Conservation (phyloP, 2,113 vertebrate genomes). For the Antennarius striatus region DNA sequence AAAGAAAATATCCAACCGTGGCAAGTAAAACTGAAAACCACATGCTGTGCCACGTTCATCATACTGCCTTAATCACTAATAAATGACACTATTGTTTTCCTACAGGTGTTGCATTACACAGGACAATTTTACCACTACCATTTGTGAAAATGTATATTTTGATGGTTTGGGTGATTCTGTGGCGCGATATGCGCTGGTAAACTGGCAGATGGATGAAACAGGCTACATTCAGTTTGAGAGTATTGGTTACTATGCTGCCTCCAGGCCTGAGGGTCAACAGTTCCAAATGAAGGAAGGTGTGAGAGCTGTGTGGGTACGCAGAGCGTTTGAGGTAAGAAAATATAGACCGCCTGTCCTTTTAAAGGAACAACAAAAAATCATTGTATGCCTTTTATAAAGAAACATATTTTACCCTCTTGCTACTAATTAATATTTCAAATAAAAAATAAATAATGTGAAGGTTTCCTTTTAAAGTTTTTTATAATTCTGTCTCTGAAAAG, state of each 20-base stretch:
- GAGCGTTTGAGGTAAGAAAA: conserved; percentile 58
- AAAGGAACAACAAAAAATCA: too few species aligned
- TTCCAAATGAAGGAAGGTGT: conserved; percentile 72
- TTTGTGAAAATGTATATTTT: conserved; percentile 76
- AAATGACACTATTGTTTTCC: neutral
- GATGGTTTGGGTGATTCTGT: conserved; percentile 77
- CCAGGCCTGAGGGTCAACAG: conserved; percentile 68
- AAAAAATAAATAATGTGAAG: too few species aligned
- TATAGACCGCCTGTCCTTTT: too few species aligned
- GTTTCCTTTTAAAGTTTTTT: neutral
- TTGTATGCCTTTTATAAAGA: too few species aligned
- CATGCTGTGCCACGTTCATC: neutral
- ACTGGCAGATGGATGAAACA: conserved; percentile 76
- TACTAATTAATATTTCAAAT: too few species aligned
- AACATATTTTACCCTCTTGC: too few species aligned
- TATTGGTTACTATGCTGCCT: conserved; percentile 78
- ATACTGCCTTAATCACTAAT: too few species aligned
- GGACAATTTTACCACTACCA: conserved; percentile 78
- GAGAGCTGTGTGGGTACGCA: conserved; percentile 74
- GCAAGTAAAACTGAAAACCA: conserved; percentile 65
- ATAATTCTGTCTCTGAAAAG: conserved; percentile 11
- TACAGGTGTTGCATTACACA: conserved; percentile 78
- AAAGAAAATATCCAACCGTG: conserved; percentile 70
- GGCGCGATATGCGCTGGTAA: conserved; percentile 78
- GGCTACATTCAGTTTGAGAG: conserved; percentile 72